Evolutionary conservation across 1,140 invertebrate species (phyloP).

Genomic region (Drosophila sechellia): DNA sequence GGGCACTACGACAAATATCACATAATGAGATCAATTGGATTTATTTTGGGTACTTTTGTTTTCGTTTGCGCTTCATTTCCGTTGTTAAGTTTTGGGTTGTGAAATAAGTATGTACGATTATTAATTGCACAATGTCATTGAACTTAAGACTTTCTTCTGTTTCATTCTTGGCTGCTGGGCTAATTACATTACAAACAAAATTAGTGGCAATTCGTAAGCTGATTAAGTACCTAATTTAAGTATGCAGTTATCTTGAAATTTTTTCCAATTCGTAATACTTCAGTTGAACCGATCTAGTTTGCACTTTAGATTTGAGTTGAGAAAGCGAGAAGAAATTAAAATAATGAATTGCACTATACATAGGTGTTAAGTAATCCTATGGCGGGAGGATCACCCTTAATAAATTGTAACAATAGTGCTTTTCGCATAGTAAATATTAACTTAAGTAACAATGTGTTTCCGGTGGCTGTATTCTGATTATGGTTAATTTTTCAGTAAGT

Average conservation of each 20-base stretch:
- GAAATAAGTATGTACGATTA: slow-evolving; percentile 51
- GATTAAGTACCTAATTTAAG: slow-evolving; percentile 50
- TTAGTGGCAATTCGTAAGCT: slow-evolving; percentile 12
- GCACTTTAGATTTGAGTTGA: neutral
- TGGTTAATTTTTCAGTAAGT: slow-evolving; percentile 8
- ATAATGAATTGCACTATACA: slow-evolving; percentile 24
- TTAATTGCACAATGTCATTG: slow-evolving; percentile 34
- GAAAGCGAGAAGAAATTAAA: slow-evolving; percentile 2
- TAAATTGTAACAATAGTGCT: slow-evolving; percentile 28
- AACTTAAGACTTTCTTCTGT: slow-evolving; percentile 59
- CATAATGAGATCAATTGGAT: slow-evolving; percentile 83
- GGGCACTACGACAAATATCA: slow-evolving; percentile 83
- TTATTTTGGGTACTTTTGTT: slow-evolving; percentile 66
- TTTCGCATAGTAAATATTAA: slow-evolving; percentile 35
- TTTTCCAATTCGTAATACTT: slow-evolving; percentile 47
- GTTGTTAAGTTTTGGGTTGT: slow-evolving; percentile 29
- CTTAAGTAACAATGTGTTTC: slow-evolving; percentile 41
- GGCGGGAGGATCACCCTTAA: slow-evolving; percentile 15
- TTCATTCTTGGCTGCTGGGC: slow-evolving; percentile 48
- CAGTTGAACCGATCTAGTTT: slow-evolving; percentile 8
- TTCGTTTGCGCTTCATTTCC: slow-evolving; percentile 45
- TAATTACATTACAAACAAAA: slow-evolving; percentile 25
- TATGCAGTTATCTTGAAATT: slow-evolving; percentile 4
- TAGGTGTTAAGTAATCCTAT: slow-evolving; percentile 25
- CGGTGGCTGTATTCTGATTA: slow-evolving; percentile 8